Percentiles rank a stretch among this genome's conserved stretches.
These are phyloP conservation scores for Argyresthia albistria DNA, from an alignment of 2,888 invertebrate genomes.

Conservation along the genomic window DNA sequence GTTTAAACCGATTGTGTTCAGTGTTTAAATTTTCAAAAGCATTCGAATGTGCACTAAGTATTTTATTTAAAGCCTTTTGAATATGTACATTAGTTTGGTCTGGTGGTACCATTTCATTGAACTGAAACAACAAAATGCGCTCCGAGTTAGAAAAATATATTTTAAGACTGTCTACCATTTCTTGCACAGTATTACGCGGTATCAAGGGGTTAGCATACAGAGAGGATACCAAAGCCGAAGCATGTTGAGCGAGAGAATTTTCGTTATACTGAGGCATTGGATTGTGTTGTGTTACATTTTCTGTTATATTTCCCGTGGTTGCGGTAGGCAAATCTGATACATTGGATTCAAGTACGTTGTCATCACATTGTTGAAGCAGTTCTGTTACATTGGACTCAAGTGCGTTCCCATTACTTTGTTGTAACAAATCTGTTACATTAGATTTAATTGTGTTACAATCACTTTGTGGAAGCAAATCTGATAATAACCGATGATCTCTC, in stretches of 20 bases:
- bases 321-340: no score
- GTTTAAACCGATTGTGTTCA: background rate
- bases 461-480: no score
- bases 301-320: background rate
- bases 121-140: background rate
- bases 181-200: slow-evolving; percentile 6
- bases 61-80: background rate
- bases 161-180: slow-evolving; percentile 2
- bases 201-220: slow-evolving; percentile 5
- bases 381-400: no score
- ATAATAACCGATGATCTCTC: no score
- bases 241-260: slow-evolving; percentile 1
- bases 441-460: no score
- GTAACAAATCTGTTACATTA: no score
- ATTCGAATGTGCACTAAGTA: background rate
- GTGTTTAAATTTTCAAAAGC: background rate
- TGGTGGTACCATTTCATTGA: slow-evolving; percentile 3
- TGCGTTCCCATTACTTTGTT: no score
- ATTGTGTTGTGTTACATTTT: background rate
- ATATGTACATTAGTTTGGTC: background rate
- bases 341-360: no score
- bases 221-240: background rate
- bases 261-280: no score
- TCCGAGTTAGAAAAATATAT: slow-evolving; percentile 1
- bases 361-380: no score